A percentile compares a stretch with the other conserved stretches of the same genome.
Conservation (phyloP, 2,888 invertebrate species). For the Eustalomyia histrio region DNA sequence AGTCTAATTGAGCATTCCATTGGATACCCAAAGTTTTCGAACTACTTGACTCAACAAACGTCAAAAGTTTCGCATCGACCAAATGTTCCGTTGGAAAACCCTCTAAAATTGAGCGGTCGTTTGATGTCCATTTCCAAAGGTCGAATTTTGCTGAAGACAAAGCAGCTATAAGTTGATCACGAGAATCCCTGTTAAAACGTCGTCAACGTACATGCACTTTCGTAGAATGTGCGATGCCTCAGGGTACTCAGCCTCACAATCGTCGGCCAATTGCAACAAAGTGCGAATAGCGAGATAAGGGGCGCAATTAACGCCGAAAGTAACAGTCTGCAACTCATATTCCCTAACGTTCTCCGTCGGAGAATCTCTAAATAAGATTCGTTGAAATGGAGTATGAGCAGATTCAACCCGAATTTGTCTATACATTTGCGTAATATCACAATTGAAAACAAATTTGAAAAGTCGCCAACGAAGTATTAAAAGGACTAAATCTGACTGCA, state of each 20-base stretch:
- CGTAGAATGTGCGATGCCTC: constrained; percentile 42
- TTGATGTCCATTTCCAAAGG: constrained; percentile 28
- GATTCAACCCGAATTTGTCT: constrained; percentile 64
- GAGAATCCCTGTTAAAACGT: constrained; percentile 12
- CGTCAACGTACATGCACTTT: neutral
- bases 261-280: constrained; percentile 50
- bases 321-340: constrained; percentile 57
- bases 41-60: constrained; percentile 2
- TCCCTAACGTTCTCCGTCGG: constrained; percentile 27
- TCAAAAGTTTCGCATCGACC: neutral
- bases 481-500: constrained; percentile 67
- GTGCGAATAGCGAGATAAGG: constrained; percentile 28
- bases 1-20: constrained; percentile 4
- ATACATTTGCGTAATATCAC: constrained; percentile 69
- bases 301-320: constrained; percentile 42
- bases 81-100: neutral
- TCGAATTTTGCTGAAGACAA: constrained; percentile 16
- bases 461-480: constrained; percentile 48
- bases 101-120: neutral
- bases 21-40: neutral
- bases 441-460: constrained; percentile 61
- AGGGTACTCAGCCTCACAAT: constrained; percentile 30
- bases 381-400: constrained; percentile 33
- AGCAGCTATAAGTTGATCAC: constrained; percentile 47
- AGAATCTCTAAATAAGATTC: constrained; percentile 6